phyloP scores from a whole-genome alignment of 2,113 vertebrate species.

The Ondatra zibethicus region DNA sequence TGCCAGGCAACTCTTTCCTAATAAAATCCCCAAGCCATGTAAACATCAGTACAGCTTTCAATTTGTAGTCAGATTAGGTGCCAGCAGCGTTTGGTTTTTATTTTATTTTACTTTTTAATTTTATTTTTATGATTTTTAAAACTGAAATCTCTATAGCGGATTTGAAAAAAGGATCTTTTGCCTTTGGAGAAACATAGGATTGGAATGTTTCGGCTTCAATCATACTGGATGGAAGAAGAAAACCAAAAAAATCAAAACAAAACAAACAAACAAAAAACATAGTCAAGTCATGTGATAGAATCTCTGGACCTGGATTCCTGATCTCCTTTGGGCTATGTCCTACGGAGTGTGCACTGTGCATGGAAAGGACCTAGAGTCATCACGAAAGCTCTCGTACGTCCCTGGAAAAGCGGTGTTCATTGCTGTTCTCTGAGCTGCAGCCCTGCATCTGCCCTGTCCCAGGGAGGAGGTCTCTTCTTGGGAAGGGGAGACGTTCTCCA shows the following conservation, averaged over 20 bases:
- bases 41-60: constrained; percentile 81
- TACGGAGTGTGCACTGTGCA: constrained; percentile 1
- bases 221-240: constrained; percentile 46
- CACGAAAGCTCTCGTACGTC: constrained; percentile 68
- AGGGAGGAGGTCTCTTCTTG: background rate
- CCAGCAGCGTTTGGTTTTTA: constrained; percentile 74
- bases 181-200: constrained; percentile 77
- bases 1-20: constrained; percentile 75
- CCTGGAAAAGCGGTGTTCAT: constrained; percentile 57
- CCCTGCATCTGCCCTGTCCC: background rate
- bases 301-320: constrained; percentile 70
- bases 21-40: constrained; percentile 80
- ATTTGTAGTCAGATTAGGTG: constrained; percentile 81
- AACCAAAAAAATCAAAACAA: too few relatives aligned
- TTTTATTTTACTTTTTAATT: constrained; percentile 59
- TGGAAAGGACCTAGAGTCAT: constrained; percentile 28
- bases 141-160: constrained; percentile 77
- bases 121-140: constrained; percentile 74
- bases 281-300: constrained; percentile 65
- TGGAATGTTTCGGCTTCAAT: constrained; percentile 78
- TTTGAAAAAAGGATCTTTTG: constrained; percentile 78
- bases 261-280: too few relatives aligned
- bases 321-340: constrained; percentile 50
- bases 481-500: background rate
- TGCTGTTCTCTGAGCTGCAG: background rate